Conservation (phyloP, 2,888 invertebrate species). For the Ptilodon capucinus region DNA sequence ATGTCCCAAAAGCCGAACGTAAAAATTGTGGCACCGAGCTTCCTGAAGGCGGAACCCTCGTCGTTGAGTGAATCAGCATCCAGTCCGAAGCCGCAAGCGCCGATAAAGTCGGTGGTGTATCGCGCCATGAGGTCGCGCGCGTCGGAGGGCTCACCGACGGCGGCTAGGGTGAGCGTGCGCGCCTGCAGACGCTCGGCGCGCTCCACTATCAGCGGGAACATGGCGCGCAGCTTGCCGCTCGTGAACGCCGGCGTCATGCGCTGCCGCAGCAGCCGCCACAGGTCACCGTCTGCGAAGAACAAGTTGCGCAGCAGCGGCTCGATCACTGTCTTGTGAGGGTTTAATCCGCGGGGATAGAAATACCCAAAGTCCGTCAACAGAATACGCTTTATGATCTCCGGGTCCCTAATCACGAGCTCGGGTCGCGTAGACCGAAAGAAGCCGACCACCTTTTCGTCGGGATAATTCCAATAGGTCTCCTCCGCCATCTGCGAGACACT, state of each 20-base stretch:
- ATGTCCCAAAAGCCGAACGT: conserved; percentile 27
- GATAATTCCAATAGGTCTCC: conserved; percentile 52
- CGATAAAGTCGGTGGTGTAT: conserved; percentile 62
- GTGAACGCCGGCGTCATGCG: conserved; percentile 65
- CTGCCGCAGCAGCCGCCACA: conserved; percentile 61
- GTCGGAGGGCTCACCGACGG: conserved; percentile 36
- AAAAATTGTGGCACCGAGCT: conserved; percentile 52
- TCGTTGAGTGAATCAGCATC: conserved; percentile 55
- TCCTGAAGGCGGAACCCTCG: conserved; percentile 54
- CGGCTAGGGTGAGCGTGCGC: conserved; percentile 39
- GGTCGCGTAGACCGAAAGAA: conserved; percentile 45
- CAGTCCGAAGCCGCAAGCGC: conserved; percentile 60
- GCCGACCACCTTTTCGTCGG: conserved; percentile 53
- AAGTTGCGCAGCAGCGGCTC: conserved; percentile 57
- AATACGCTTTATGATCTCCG: conserved; percentile 48
- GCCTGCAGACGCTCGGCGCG: conserved; percentile 51
- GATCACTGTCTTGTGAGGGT: conserved; percentile 39
- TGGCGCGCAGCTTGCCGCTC: conserved; percentile 58
- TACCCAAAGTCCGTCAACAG: conserved; percentile 46
- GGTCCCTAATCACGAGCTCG: conserved; percentile 51
- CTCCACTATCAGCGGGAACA: conserved; percentile 62
- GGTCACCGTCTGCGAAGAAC: conserved; percentile 60
- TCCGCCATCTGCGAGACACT: conserved; percentile 44
- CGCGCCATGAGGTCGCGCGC: conserved; percentile 63
- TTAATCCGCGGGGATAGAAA: conserved; percentile 51